Evolutionary conservation across 2,888 invertebrate species (phyloP).

Genomic region (Pegoplata infirma): DNA sequence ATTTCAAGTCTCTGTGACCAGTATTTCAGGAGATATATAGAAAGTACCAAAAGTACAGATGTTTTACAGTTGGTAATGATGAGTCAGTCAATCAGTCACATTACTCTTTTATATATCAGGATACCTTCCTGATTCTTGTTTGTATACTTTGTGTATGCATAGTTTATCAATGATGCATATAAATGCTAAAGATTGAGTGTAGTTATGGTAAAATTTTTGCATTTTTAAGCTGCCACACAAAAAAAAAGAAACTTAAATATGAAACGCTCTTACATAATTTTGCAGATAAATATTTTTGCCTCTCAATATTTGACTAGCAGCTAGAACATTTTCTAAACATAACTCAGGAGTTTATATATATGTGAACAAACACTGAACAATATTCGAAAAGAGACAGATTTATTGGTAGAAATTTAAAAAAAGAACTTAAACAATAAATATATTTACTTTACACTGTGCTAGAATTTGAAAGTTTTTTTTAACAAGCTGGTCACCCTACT

Average conservation of each 20-base stretch:
- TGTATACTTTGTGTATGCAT: background rate
- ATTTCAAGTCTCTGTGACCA: too few species aligned
- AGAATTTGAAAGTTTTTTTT: too few species aligned
- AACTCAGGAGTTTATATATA: background rate
- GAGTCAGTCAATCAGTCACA: too few species aligned
- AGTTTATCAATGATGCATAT: constrained; percentile 37
- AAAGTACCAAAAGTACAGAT: too few species aligned
- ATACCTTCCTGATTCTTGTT: background rate
- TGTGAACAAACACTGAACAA: too few species aligned
- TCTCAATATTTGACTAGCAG: background rate
- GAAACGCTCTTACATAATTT: constrained; percentile 15
- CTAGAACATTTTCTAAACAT: background rate
- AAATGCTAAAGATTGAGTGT: constrained; percentile 29
- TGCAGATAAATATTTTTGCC: background rate
- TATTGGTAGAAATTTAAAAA: too few species aligned
- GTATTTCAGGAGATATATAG: too few species aligned
- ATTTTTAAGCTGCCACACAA: background rate
- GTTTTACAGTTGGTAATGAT: too few species aligned
- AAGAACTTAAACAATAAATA: too few species aligned
- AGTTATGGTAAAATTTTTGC: constrained; percentile 3
- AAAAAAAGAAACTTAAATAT: background rate
- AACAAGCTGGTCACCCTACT: too few species aligned
- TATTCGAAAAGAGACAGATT: background rate
- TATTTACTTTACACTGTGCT: too few species aligned
- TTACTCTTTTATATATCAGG: too few species aligned